Conservation (phyloP, 2,113 vertebrate genomes). For the Sorex fumeus region DNA sequence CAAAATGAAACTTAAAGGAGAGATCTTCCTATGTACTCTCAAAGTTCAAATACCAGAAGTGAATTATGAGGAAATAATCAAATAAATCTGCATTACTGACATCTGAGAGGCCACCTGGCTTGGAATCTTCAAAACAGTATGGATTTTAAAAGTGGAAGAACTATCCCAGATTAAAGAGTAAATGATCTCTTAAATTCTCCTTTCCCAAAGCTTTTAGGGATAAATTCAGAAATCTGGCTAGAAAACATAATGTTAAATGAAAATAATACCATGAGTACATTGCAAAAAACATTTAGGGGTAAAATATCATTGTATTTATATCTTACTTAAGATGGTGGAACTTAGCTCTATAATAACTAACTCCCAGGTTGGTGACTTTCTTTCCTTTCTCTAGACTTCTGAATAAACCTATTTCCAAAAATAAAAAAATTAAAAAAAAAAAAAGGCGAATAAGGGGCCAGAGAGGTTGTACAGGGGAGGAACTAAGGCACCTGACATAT, state of each 20-base stretch:
- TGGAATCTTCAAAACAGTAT: conserved; percentile 37
- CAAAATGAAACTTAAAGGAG: background rate
- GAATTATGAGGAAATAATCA: background rate
- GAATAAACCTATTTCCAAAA: too few species aligned
- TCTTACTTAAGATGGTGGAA: conserved; percentile 20
- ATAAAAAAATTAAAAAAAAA: too few species aligned
- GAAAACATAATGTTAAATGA: conserved; percentile 5
- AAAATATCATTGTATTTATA: background rate
- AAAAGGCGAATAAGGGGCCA: too few species aligned
- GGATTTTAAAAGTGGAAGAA: background rate
- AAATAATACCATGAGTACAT: background rate
- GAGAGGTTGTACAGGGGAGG: too few species aligned
- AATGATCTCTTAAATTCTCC: background rate
- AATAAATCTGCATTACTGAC: background rate
- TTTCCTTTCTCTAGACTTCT: too few species aligned
- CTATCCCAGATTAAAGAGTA: conserved; percentile 19
- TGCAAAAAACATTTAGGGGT: background rate
- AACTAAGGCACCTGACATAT: too few species aligned
- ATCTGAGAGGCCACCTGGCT: conserved; percentile 20
- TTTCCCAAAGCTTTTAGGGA: background rate
- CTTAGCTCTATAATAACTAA: too few species aligned
- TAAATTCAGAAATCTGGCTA: background rate
- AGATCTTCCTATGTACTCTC: background rate
- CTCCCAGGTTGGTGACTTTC: too few species aligned
- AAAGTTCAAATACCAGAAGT: background rate